These are phyloP conservation scores for Jordanella pulchra DNA, from an alignment of 2,797 vertebrate genomes.

Conservation along the genomic window DNA sequence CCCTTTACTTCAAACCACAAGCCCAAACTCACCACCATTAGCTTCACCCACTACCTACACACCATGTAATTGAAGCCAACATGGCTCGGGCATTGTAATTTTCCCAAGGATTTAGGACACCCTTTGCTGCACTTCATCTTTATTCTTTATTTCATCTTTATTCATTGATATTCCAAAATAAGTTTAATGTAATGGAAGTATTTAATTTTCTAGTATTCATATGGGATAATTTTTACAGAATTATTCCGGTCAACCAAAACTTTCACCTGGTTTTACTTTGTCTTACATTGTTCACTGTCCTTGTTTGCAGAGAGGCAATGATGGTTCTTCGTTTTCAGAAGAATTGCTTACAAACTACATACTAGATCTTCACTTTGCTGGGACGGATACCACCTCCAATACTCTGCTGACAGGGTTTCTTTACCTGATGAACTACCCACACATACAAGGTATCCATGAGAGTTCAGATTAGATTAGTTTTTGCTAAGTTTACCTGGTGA, in stretches of 20 bases:
- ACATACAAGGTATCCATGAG: constrained; percentile 69
- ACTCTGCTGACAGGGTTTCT: constrained; percentile 73
- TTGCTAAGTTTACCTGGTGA: too few relatives aligned
- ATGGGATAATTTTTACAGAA: background rate
- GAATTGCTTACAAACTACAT: constrained; percentile 36
- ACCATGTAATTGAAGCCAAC: too few relatives aligned
- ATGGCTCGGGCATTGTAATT: too few relatives aligned
- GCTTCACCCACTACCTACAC: too few relatives aligned
- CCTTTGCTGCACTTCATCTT: too few relatives aligned
- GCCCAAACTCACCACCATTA: too few relatives aligned
- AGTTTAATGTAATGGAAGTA: background rate
- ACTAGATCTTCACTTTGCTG: constrained; percentile 71
- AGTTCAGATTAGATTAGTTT: too few relatives aligned
- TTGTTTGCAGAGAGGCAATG: constrained; percentile 15
- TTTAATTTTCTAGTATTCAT: background rate
- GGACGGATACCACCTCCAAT: constrained; percentile 78
- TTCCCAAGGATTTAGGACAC: too few relatives aligned
- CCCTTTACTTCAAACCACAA: too few relatives aligned
- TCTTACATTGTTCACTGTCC: background rate
- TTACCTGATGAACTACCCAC: constrained; percentile 69
- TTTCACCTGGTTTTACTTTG: background rate
- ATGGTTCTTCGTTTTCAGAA: constrained; percentile 61
- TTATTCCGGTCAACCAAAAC: background rate
- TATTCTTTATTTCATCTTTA: too few relatives aligned
- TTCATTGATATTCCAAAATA: background rate